Evolutionary conservation across 2,113 vertebrate genomes (phyloP), one percentile per base, ranked within the genome.

Genomic region (Pelobates fuscus): DNA sequence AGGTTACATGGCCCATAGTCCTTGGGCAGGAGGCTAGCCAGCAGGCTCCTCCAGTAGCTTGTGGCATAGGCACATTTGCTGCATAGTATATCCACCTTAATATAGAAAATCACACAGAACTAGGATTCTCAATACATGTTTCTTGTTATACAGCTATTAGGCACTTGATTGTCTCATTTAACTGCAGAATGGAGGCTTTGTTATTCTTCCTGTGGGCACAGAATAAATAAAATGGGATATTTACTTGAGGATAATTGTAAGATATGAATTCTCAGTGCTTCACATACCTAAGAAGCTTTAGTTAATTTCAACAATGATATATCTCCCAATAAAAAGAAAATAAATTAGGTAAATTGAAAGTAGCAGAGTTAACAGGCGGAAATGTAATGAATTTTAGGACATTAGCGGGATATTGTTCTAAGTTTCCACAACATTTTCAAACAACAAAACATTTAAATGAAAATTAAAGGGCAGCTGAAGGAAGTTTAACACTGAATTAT

Each of bases 211-310:
- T 49, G 44, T 49, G 44, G 44, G 44, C 44, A 18, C 44, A 49
- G 44, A 49, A 49, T 49, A 49, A 49, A 49, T 49, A 10, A 18
- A 49, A 49, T 12, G 8, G 44, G 17, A 49, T 54, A 67, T 67
- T 67, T 52, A 54, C 24, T 52, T 67, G 26, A 29, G 44, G 5
- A 67, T 52, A 29, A 67, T 67, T 44, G 65, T 52, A 21, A 67
- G 52, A 67, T 67, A 54, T 30, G 17, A 20, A 30, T 67, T 52
- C 29, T 29, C 44, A 8, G 26, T 6, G 43, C 44, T 52, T 21
- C n/a, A n/a, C 2, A 24, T 67, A 54, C 44, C 65, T 67, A 54
- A 67, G 65, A 67, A 67, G 65, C 65, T 67, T 67, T 46, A 24
- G 41, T 49, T 65, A 24, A 65, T 65, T 63, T 25, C 65, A 3